Evolutionary conservation across 2,888 invertebrate genomes (phyloP), one percentile per base, ranked within the genome.

Genomic region (Drosophila fungiperda): DNA sequence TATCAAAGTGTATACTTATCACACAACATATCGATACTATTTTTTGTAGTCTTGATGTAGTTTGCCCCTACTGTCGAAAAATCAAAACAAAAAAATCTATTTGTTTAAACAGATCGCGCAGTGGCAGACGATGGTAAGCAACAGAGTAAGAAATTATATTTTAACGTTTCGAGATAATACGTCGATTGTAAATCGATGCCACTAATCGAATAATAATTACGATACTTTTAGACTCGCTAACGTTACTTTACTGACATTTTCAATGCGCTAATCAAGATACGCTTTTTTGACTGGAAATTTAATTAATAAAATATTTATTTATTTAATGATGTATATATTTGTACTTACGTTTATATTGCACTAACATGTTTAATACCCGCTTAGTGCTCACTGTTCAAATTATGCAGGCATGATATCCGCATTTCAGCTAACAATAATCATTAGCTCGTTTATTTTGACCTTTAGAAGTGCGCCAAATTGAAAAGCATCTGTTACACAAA

Each of bases 1-100:
- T 2, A 32, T 33, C 12, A n/a, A 35, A 45, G 12, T 45, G 9
- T 23, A 36, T 57, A n/a, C 15, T 9, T n/a, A 40, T 38, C 9
- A 15, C 20, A 49, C 7, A 29, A 11, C 3, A 23, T 53, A 67
- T 67, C 67, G 67, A 33, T 8, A 20, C 9, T 23, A 20, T 20
- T 20, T 20, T 7, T 9, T 38, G 3, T 20, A 6, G 35, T 15
- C 6, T 33, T 9, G 6, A 23, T 23, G 0, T 4, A 36, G 6
- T 2, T n/a, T 45, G 8, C 12, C 23, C n/a, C n/a, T 23, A 65
- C 38, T 20, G 9, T 9, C 5, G 0, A 35, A 35, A 35, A n/a
- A 20, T 12, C 7, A 45, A 12, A 20, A n/a, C 11, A 40, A 9
- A 20, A 0, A 29, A 29, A 29, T 12, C 1, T 8, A 11, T 35